These are phyloP conservation scores for Drosophila tripunctata DNA, from an alignment of 2,888 invertebrate species.

Conservation along the genomic window DNA sequence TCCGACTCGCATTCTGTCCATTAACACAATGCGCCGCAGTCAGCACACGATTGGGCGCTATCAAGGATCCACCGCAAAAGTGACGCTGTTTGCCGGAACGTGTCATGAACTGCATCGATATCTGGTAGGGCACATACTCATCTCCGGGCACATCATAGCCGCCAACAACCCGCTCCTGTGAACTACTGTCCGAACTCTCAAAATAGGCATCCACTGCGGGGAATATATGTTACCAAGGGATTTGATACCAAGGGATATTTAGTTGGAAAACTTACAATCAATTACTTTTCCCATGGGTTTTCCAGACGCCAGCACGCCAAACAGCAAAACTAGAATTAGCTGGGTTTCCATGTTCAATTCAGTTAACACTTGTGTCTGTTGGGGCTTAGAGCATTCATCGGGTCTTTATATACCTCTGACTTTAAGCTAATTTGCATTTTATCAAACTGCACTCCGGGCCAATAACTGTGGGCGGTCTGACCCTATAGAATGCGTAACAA, in stretches of 20 bases:
- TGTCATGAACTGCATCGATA: conserved; percentile 78
- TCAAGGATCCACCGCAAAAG: conserved; percentile 83
- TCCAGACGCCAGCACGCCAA: conserved; percentile 1
- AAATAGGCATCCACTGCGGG: conserved; percentile 72
- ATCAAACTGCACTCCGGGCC: conserved; percentile 28
- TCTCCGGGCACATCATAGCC: conserved; percentile 72
- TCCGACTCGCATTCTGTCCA: conserved; percentile 74
- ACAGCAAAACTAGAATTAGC: conserved; percentile 20
- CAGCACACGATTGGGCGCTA: conserved; percentile 79
- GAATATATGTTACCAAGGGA: neutral
- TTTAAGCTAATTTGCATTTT: conserved; percentile 59
- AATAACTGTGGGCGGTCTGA: conserved; percentile 51
- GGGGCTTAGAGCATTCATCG: conserved; percentile 2
- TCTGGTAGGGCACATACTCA: conserved; percentile 80
- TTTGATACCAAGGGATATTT: neutral
- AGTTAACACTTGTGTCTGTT: conserved; percentile 12
- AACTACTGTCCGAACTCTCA: conserved; percentile 55
- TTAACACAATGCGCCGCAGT: conserved; percentile 84
- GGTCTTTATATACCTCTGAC: conserved; percentile 47
- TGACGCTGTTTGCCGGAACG: conserved; percentile 75
- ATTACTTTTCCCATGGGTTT: conserved; percentile 41
- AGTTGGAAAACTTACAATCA: conserved; percentile 57
- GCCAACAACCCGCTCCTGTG: conserved; percentile 81
- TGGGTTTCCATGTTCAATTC: conserved; percentile 33
- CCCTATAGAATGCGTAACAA: conserved; percentile 53